Evolutionary conservation across 2,113 vertebrate genomes (phyloP), one percentile per base, ranked within the genome.

Genomic region (Trematomus loennbergii): DNA sequence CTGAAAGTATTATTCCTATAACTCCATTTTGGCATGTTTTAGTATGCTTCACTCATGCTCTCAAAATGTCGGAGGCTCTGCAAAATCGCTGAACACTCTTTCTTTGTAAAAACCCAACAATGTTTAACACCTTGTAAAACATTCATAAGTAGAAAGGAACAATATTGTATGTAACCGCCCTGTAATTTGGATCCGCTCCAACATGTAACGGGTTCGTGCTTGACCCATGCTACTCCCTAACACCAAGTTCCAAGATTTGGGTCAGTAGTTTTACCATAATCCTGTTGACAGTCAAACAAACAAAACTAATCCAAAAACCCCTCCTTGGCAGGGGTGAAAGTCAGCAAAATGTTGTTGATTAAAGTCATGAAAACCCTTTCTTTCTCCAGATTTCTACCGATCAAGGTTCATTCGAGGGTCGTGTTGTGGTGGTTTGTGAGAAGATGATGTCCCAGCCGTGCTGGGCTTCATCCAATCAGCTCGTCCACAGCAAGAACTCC

Each of bases 371-470:
- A 62, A 68, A n/a, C 11, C 25, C 16, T 9, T 58, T 40, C 9
- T 48, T 5, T 75, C 13, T 79, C 12, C 65, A 98, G 97, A 95
- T 96, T 16, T 89, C 96, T 2, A 88, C 96, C 0, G 96, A 96
- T 70, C 92, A 97, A 4, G 96, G 95, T 92, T 99, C 97, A 64
- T 99, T 99, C 4, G 98, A 99, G 93, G 97, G 96, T 78, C 97
- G 98, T 0, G 98, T 99, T 74, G 98, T 99, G 53, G 96, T 99
- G 12, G 98, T 99, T 20, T 99, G 98, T 29, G 98, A 99, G 92
- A 99, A 99, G 95, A 99, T 99, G 98, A 99, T 99, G 98, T 97
- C 96, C 83, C 96, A 98, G 9, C 95, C 98, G 11, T 99, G 98
- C 92, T 99, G 98, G 98, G 95, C 96, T 5, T 98, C 98, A 87